phyloP scores from a whole-genome alignment of 1,140 invertebrate genomes.

The Rhynchophorus ferrugineus region DNA sequence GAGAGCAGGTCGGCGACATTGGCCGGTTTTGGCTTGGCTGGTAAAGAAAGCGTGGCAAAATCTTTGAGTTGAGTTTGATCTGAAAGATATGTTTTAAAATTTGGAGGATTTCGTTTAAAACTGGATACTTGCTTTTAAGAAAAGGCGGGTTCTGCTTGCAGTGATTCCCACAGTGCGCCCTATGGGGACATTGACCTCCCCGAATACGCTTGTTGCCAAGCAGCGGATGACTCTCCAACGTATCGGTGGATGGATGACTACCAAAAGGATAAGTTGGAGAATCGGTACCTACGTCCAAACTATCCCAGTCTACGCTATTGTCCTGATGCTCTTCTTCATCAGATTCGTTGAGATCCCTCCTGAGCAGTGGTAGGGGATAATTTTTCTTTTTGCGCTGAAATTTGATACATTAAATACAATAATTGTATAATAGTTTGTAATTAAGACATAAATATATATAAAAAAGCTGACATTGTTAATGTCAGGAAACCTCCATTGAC shows the following conservation, averaged over 20 bases:
- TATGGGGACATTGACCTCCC: slow-evolving; percentile 13
- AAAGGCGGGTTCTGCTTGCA: too few relatives aligned
- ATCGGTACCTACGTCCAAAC: background rate
- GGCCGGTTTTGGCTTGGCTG: slow-evolving; percentile 10
- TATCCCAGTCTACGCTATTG: background rate
- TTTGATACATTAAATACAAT: slow-evolving; percentile 7
- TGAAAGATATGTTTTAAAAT: slow-evolving; percentile 2
- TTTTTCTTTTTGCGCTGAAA: slow-evolving; percentile 15
- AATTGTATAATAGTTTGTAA: background rate
- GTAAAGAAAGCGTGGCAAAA: slow-evolving; percentile 11
- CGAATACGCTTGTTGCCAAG: slow-evolving; percentile 9
- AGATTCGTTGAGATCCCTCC: slow-evolving; percentile 5
- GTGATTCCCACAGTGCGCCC: too few relatives aligned
- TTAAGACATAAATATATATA: background rate
- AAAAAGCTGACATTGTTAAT: background rate
- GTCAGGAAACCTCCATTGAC: too few relatives aligned
- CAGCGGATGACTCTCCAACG: background rate
- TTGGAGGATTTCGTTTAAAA: background rate
- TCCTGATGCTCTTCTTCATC: slow-evolving; percentile 4
- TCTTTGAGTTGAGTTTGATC: slow-evolving; percentile 6
- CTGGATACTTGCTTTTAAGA: background rate
- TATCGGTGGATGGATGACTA: background rate
- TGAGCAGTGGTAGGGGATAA: slow-evolving; percentile 7
- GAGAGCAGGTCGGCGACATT: slow-evolving; percentile 5
- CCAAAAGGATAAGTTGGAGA: background rate